Base-by-base conservation (phyloP, 2,797 vertebrate species). In the Threskiornis aethiopicus region DNA sequence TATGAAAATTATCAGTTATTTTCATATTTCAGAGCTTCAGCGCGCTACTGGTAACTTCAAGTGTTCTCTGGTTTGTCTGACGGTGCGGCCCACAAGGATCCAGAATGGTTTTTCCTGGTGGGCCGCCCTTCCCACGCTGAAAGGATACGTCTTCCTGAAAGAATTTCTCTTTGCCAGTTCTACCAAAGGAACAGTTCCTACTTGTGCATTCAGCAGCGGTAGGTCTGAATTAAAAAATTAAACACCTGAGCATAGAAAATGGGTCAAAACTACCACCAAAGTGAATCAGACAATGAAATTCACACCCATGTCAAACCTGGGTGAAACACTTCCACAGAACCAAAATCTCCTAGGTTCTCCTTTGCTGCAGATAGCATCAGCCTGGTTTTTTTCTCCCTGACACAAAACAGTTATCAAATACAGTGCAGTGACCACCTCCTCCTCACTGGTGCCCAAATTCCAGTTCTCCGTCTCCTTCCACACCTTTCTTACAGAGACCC, bases 1-100 rank as follows among this genome's bases (percentile, higher is more conserved):
- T 92, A 93, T 84, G 96, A 94, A 95, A 97, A 97, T 97, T 96
- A 94, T 31, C 73, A 80, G 96, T 97, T 96, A 86, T 76, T 91
- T 97, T 97, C 90, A 29, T 82, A 95, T 93, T 90, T 61, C 76
- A 90, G 83, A 78, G 80, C 94, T 96, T 73, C 87, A 89, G 41
- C 2, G 10, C 1, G 8, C 52, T 89, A 65, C 82, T 66, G 58
- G 66, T 72, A 82, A 77, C 57, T 67, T 37, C 13, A 55, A 83
- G 42, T 5, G 42, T 26, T 65, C 46, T 82, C 78, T 76, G 37
- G 16, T 49, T 95, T 83, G 85, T 83, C 86, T 71, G 79, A 28
- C 10, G 66, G 47, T 31, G 28, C 39, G 83, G 81, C 26, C 52
- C 85, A 51, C 14, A 41, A 58, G 13, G 44, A 80, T 75, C 33